Conservation (phyloP, 2,113 vertebrate species). For the human (Homo sapiens) region GRCh38 chr12:128911001-128911500, state of each 20-base stretch:
- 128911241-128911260: fast-evolving
- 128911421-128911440: neutral
- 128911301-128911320: neutral
- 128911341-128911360: neutral
- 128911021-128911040: too few relatives aligned
- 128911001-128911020: too few relatives aligned
- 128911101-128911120: neutral
- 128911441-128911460: fast-evolving
- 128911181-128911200: neutral
- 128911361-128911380: neutral
- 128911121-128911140: neutral
- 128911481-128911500: fast-evolving
- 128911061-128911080: fast-evolving
- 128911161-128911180: neutral
- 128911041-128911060: neutral
- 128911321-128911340: neutral
- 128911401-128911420: fast-evolving
- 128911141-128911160: neutral
- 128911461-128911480: fast-evolving
- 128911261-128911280: too few relatives aligned
- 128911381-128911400: neutral
- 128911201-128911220: neutral
- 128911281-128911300: too few relatives aligned
- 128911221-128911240: too few relatives aligned
- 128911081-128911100: neutral